Base-by-base conservation (phyloP, 1,140 invertebrate genomes). In the Zaprionus vittiger region DNA sequence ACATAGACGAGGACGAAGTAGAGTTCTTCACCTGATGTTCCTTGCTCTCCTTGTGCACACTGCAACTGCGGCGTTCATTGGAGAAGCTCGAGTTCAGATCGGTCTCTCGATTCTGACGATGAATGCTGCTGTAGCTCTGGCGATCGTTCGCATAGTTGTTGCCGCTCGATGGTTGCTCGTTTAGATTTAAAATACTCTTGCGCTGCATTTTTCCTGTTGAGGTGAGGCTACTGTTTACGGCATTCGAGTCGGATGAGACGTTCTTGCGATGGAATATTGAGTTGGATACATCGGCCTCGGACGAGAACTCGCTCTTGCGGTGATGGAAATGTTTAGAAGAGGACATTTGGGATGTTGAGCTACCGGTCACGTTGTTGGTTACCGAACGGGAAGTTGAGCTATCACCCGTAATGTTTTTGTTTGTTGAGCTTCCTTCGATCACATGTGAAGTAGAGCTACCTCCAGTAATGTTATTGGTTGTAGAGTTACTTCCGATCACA, bases 101-200 rank as follows among this genome's bases (percentile, higher is more conserved):
- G 61, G 89, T 94, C 75, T 94, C 94, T 79, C 92, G 91, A 75
- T 93, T 93, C 77, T 94, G 95, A 22, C 96, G 94, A 85, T 97
- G 96, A 77, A 97, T 93, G 12, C 96, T 95, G 71, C 96, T 97
- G 11, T 97, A 94, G 84, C 96, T 97, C 72, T 95, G 95, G 73
- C 96, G 94, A 76, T 97, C 96, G 12, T 74, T 83, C 6, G 76
- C 65, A 61, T 80, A 73, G 47, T 55, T 57, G 6, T 66, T 75
- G 24, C 57, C 71, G 59, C 82, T 91, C 0, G 85, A 95, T 61
- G 95, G 86, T 74, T 95, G 95, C 73, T 96, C 96, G 20, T 95
- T 95, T 0, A 97, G 93, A 89, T 97, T 97, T 1, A 95, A 95
- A 24, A 97, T 96, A 60, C 96, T 97, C 91, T 96, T 97, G 31